Evolutionary conservation across 2,888 invertebrate genomes (phyloP), one percentile per base, ranked within the genome.

Genomic region (Daptonema setosum): DNA sequence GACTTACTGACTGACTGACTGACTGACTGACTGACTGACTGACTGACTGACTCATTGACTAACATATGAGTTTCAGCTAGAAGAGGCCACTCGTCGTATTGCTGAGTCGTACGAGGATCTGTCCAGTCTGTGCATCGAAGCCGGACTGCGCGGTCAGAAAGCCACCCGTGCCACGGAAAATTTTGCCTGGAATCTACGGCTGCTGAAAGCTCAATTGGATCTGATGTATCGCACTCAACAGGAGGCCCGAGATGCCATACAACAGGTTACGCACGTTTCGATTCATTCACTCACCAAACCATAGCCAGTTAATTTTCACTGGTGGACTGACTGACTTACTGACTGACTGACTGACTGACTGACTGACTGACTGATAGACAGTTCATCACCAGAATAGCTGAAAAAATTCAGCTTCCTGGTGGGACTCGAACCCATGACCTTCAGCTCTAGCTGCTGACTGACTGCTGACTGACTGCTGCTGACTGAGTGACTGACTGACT

Each of bases 111-210:
- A 74, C 62, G 73, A 73, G 56, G 74, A 75, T 26, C 62, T 78
- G 57, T 68, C 71, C 45, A 68, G 66, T 50, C 61, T 73, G n/a
- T 73, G 73, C 63, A 66, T 63, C 45, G 72, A 72, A 55, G 68
- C 71, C 11, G 76, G 76, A 1, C 68, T 76, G 5, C 73, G 75
- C 60, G 75, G 75, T 50, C 75, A 74, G 63, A 78, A 77, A 64
- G 69, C 71, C 45, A 65, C 68, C 54, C 58, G 74, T 67, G 75
- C 75, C 24, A 67, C 70, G 54, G 78, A 78, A 62, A 77, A 75
- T 62, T 77, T 75, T 64, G 73, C 76, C 1, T 78, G 77, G 77
- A 77, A 78, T 64, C 71, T 77, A 50, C 70, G 77, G 41, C 72
- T 78, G 47, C 67, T 79, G 54, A 74, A 75, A 60, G 76, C 76